Base-by-base conservation (phyloP, 2,888 invertebrate species). In the Ichneumon xanthorius region DNA sequence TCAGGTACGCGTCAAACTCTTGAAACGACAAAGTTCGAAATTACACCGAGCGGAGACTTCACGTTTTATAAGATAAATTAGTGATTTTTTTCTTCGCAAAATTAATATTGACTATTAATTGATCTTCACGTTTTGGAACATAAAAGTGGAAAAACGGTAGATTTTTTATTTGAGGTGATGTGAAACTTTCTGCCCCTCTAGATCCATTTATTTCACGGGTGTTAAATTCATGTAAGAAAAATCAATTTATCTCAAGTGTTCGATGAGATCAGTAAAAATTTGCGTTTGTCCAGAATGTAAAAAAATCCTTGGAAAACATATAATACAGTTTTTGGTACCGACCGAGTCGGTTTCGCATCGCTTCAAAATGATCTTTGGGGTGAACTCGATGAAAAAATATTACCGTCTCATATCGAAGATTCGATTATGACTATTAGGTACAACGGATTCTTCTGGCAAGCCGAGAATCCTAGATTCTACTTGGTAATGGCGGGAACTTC, bases 401-500 rank as follows among this genome's bases (percentile, higher is more conserved):
- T 11, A 16, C 30, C 1, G 2, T 30, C 7, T 30, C 0, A 30
- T 61, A 61, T 30, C 30, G 26, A 30, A 0, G 4, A 61, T 61
- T 61, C 14, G 1, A 16, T 61, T 30, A 26, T 16, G 14, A 61
- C 73, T 45, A 53, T 22, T 16, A 82, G 85, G 40, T 68, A 22
- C 61, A 16, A 45, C 50, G 75, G 80, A 9, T 40, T 19, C 3
- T 22, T 79, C 6, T 92, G 91, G 92, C 40, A 40, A 63, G 22
- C 84, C 65, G 87, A 89, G 16, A 89, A 89, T 87, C 91, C 92
- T 40, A 88, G 86, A 71, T 80, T 80, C 48, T 92, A 87, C 73
- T 80, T 89, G 55, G 88, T 87, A 45, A 82, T 93, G 67, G 92
- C 91, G 67, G 92, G 92, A 73, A 85, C 55, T 11, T 67, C 91